Conservation (phyloP, 2,797 vertebrate genomes). For the Cryptoprocta ferox region DNA sequence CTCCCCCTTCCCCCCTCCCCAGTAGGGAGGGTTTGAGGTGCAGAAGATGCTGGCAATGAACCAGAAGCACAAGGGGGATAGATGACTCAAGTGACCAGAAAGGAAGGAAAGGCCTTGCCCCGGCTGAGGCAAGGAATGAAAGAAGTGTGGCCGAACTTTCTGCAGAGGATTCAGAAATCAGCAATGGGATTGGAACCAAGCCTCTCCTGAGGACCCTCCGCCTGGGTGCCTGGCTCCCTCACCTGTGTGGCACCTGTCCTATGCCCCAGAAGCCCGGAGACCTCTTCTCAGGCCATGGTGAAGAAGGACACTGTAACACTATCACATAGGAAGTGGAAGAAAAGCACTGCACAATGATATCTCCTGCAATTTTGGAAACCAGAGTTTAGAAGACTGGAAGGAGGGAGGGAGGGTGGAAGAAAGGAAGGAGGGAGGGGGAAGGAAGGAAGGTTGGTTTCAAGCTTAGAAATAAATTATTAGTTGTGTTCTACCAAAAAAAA, state of each 20-base stretch:
- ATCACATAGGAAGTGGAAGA: not conserved
- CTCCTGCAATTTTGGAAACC: not conserved
- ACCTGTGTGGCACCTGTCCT: rapidly evolving
- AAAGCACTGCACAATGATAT: not conserved
- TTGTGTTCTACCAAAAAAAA: not conserved
- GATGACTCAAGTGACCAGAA: not conserved
- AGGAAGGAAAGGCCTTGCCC: not conserved
- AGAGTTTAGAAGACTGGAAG: not conserved
- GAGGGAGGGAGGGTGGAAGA: not conserved
- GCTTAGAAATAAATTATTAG: not conserved
- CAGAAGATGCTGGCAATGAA: not conserved
- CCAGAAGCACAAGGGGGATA: not conserved
- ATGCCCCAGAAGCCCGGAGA: rapidly evolving
- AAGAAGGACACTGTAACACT: not conserved
- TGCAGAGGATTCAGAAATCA: not conserved
- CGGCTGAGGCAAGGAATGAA: not conserved
- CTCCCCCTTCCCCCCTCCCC: no score
- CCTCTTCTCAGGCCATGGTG: not conserved
- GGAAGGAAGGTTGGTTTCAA: not conserved
- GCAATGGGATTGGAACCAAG: not conserved
- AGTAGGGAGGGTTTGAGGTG: not conserved
- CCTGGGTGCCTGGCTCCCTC: rapidly evolving
- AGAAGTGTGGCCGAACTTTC: not conserved
- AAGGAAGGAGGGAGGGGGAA: not conserved
- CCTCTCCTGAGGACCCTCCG: rapidly evolving